Evolutionary conservation across 2,797 vertebrate genomes (phyloP).

Genomic region (Morus bassanus): DNA sequence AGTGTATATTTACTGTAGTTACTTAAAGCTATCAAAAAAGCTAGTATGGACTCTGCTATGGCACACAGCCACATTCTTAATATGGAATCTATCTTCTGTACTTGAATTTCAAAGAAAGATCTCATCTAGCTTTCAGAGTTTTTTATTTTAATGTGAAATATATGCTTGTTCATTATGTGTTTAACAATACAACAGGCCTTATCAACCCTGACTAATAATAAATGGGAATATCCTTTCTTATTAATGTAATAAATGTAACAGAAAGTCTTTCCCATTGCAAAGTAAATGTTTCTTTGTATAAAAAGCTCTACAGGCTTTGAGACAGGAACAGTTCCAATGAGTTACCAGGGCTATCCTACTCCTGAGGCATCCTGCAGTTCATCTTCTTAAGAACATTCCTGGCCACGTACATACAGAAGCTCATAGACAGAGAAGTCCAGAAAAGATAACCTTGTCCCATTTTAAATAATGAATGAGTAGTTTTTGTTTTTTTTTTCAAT

Average conservation of each 20-base stretch:
- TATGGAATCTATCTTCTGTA: neutral
- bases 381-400: neutral
- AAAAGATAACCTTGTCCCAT: neutral
- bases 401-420: neutral
- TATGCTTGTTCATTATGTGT: slow-evolving; percentile 54
- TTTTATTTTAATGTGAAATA: slow-evolving; percentile 63
- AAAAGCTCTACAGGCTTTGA: slow-evolving; percentile 20
- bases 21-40: neutral
- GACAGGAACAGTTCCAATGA: neutral
- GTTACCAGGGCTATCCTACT: neutral
- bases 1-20: neutral
- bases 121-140: slow-evolving; percentile 18
- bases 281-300: slow-evolving; percentile 37
- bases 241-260: slow-evolving; percentile 24
- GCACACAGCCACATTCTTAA: neutral
- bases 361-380: neutral
- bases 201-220: slow-evolving; percentile 38
- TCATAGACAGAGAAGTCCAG: neutral
- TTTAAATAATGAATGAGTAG: neutral
- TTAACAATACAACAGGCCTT: slow-evolving; percentile 38
- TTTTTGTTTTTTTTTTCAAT: neutral
- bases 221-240: slow-evolving; percentile 48
- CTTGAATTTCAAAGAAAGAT: slow-evolving; percentile 35
- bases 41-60: neutral
- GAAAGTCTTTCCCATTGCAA: slow-evolving; percentile 36